Evolutionary conservation across 2,797 vertebrate genomes (phyloP).

Genomic region (Clamator glandarius): DNA sequence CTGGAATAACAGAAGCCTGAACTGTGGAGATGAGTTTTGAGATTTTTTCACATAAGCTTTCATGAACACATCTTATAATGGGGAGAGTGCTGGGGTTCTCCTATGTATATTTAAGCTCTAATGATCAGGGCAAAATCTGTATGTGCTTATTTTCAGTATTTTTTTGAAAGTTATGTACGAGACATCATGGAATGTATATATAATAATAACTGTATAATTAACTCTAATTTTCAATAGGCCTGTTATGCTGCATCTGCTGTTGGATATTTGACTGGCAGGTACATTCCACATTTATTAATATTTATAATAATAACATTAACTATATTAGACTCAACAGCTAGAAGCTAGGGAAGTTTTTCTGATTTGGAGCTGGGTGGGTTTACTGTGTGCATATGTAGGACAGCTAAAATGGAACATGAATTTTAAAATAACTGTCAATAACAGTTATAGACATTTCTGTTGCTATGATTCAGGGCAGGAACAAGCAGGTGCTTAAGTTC

Average conservation of each 20-base stretch:
- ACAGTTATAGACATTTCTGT: neutral
- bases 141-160: neutral
- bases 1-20: neutral
- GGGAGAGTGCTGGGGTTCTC: neutral
- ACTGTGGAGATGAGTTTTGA: neutral
- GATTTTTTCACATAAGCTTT: neutral
- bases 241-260: conserved; percentile 94
- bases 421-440: neutral
- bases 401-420: neutral
- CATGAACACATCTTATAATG: neutral
- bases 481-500: neutral
- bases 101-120: neutral
- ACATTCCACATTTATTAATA: conserved; percentile 2
- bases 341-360: neutral
- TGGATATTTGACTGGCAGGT: conserved; percentile 95
- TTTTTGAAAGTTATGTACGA: neutral
- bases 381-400: neutral
- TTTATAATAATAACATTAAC: neutral
- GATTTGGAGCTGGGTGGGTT: neutral
- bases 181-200: neutral
- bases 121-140: neutral
- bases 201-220: neutral
- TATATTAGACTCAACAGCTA: neutral
- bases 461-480: neutral
- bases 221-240: conserved; percentile 80